Conservation (phyloP, 1,140 invertebrate genomes). For the Proales similis region DNA sequence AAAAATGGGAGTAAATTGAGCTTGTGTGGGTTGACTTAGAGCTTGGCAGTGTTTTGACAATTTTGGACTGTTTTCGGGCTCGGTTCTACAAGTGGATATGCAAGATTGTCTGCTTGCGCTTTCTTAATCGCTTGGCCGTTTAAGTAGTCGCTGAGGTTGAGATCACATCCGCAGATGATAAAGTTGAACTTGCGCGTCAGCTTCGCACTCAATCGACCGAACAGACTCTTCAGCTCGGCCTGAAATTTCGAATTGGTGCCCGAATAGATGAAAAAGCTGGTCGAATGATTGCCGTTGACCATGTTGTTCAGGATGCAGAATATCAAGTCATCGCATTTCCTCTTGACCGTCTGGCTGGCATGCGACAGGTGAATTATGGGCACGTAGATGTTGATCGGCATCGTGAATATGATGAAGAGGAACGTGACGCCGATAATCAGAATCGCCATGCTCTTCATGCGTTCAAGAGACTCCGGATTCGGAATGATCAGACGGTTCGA, state of each 20-base stretch:
- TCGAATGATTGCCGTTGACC: constrained; percentile 30
- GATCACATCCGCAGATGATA: too few relatives aligned
- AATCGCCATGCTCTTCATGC: constrained; percentile 25
- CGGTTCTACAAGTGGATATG: too few relatives aligned
- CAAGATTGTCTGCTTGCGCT: too few relatives aligned
- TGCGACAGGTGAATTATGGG: constrained; percentile 31
- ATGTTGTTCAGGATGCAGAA: constrained; percentile 34
- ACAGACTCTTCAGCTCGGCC: constrained; percentile 9
- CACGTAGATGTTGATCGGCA: constrained; percentile 19
- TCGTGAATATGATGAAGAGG: constrained; percentile 28
- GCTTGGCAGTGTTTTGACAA: too few relatives aligned
- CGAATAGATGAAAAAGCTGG: constrained; percentile 37
- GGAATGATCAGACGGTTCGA: too few relatives aligned
- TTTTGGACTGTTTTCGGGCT: too few relatives aligned
- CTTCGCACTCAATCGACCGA: background rate
- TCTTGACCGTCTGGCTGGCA: background rate
- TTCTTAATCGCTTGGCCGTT: too few relatives aligned
- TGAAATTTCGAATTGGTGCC: constrained; percentile 37
- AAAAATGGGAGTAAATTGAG: too few relatives aligned
- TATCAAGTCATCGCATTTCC: constrained; percentile 28
- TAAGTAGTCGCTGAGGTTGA: too few relatives aligned
- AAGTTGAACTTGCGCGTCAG: too few relatives aligned
- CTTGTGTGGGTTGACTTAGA: too few relatives aligned
- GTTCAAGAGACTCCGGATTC: too few relatives aligned
- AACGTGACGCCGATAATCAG: constrained; percentile 32